Percentiles rank a stretch among this genome's conserved stretches.
These are phyloP conservation scores for Camarhynchus parvulus DNA, from an alignment of 2,113 vertebrate genomes.

Conservation along the genomic window DNA sequence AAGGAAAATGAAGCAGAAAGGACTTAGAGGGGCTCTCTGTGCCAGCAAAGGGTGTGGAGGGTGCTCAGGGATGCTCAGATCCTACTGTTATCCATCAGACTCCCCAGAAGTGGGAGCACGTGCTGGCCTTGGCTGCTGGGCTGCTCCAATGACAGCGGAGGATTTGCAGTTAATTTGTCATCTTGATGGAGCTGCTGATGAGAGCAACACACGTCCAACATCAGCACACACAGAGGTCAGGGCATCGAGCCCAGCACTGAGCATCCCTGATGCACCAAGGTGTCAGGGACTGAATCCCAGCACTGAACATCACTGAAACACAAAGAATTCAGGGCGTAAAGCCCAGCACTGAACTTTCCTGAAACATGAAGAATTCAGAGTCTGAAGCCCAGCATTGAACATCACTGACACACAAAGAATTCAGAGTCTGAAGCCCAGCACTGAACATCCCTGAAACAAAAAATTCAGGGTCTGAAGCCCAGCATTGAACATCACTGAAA, in stretches of 20 bases:
- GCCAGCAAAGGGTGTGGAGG: neutral
- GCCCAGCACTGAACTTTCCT: rapidly evolving
- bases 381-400: rapidly evolving
- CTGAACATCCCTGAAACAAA: rapidly evolving
- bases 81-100: rapidly evolving
- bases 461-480: neutral
- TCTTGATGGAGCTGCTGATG: neutral
- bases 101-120: rapidly evolving
- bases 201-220: neutral
- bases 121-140: neutral
- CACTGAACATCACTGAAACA: rapidly evolving
- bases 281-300: neutral
- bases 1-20: neutral
- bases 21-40: neutral
- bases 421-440: neutral
- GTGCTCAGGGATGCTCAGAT: neutral
- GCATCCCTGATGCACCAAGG: rapidly evolving
- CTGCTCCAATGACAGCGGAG: rapidly evolving
- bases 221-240: neutral
- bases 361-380: neutral
- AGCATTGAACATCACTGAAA: rapidly evolving
- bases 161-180: neutral
- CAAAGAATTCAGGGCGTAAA: neutral
- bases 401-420: rapidly evolving
- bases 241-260: neutral